Evolutionary conservation across 2,113 vertebrate genomes (phyloP).

Genomic region (Melanocharis versteri): DNA sequence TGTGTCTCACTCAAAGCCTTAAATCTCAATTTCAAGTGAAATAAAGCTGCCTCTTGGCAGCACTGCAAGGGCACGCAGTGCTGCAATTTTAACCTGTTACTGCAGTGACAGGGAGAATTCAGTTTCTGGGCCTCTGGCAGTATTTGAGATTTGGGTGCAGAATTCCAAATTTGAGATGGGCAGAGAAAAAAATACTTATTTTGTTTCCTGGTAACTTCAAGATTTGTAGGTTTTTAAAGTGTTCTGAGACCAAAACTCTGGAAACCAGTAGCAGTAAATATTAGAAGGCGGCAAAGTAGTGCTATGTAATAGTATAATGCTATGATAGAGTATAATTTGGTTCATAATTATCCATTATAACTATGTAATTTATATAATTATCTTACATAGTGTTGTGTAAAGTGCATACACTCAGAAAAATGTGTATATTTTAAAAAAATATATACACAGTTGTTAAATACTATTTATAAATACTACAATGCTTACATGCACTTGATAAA

Average conservation of each 20-base stretch:
- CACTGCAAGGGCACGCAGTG: not conserved
- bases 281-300: not conserved
- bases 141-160: not conserved
- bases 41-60: not conserved
- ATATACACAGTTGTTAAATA: not conserved
- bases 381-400: not conserved
- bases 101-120: not conserved
- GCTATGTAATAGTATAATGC: not conserved
- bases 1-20: not conserved
- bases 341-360: not conserved
- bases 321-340: not conserved
- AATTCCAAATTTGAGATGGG: not conserved
- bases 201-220: not conserved
- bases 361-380: not conserved
- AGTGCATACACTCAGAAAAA: not conserved
- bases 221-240: not conserved
- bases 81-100: not conserved
- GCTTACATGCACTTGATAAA: not conserved
- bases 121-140: not conserved
- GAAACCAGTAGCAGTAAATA: not conserved
- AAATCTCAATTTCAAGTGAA: not conserved
- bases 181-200: not conserved
- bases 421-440: not conserved
- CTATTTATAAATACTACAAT: not conserved
- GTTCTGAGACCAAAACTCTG: not conserved